Base-by-base conservation (phyloP, 1,140 invertebrate genomes). In the Telenomus remus region DNA sequence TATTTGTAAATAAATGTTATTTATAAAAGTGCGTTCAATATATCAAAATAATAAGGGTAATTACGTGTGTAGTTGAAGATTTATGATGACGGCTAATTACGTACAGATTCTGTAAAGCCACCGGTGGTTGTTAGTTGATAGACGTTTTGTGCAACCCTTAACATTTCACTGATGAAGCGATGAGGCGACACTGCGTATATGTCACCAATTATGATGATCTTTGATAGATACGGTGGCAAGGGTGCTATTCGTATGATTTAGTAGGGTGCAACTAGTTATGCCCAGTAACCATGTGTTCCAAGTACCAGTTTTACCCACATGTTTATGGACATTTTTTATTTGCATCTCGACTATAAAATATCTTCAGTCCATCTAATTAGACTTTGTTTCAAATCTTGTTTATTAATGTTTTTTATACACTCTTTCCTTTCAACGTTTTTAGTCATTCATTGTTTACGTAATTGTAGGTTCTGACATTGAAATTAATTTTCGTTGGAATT, bases 81-180 rank as follows among this genome's bases (percentile, higher is more conserved):
- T 85, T 83, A 85, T 80, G 76, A 65, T 50, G 35, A 68, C 43
- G 69, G 79, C 79, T 84, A 82, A 85, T 85, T 85, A 83, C 82
- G 63, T 78, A 66, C 37, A 60, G 70, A 69, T 48, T 33, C 60
- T 69, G 60, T 55, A 72, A 68, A 63, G 64, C 16, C 56, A 68
- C 49, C 77, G 76, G 71, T 77, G 75, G 51, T 68, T 48, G 65
- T 72, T 68, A 51, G 42, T n/a, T 61, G 71, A 68, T 47, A 71
- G 60, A 69, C 48, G 51, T 68, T 39, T 61, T 65, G 33, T 49
- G 50, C 61, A 79, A 82, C 77, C 77, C 80, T 80, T 80, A 72
- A 74, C 60, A 49, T 72, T 64, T 63, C 35, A 61, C 46, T 48
- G 34, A 13, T 34, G 55, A 51, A 56, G 16, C 49, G 39, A 71